These are phyloP conservation scores for Papilio aristodemus DNA, from an alignment of 1,140 invertebrate species.

Conservation along the genomic window DNA sequence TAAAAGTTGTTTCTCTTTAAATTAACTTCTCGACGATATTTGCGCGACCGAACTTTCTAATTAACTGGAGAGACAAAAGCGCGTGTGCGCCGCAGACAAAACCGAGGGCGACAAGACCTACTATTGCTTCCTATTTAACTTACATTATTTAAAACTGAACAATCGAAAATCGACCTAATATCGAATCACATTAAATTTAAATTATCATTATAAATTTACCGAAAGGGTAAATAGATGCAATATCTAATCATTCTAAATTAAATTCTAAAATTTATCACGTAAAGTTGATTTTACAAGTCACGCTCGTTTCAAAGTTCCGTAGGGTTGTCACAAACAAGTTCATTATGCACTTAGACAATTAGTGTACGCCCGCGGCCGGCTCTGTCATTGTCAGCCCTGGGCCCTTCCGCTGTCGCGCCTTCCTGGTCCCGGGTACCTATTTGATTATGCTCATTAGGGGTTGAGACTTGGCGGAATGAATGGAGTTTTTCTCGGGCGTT, in stretches of 20 bases:
- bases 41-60: constrained; percentile 66
- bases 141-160: constrained; percentile 39
- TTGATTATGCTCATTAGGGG: constrained; percentile 65
- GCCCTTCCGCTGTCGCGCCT: constrained; percentile 68
- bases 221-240: constrained; percentile 21
- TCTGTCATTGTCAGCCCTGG: constrained; percentile 64
- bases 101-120: constrained; percentile 62
- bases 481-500: constrained; percentile 38
- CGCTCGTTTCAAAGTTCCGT: constrained; percentile 48
- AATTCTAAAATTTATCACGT: constrained; percentile 32
- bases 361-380: constrained; percentile 68
- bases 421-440: constrained; percentile 50
- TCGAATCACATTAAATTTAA: constrained; percentile 1
- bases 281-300: constrained; percentile 35
- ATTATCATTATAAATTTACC: neutral
- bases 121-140: constrained; percentile 58
- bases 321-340: constrained; percentile 74
- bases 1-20: constrained; percentile 44
- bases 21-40: constrained; percentile 46
- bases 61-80: constrained; percentile 62
- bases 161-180: constrained; percentile 36
- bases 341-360: constrained; percentile 79
- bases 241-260: constrained; percentile 34
- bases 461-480: constrained; percentile 40
- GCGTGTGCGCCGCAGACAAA: constrained; percentile 59